Conservation (phyloP, 2,888 invertebrate species). For the Dryadula phaetusa region DNA sequence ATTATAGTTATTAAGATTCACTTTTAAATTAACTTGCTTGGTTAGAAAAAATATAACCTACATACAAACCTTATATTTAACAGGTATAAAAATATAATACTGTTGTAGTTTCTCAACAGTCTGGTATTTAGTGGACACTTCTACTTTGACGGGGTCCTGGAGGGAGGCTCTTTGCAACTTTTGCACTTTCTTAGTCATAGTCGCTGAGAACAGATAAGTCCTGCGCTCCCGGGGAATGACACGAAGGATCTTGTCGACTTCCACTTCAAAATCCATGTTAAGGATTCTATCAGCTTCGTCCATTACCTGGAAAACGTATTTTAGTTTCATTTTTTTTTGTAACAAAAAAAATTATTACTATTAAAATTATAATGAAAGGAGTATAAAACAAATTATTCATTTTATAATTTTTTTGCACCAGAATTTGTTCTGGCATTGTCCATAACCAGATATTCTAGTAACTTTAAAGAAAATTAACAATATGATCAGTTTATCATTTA, state of each 20-base stretch:
- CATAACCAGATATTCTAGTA: too few species aligned
- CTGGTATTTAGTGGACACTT: slow-evolving; percentile 98
- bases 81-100: slow-evolving; percentile 97
- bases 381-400: too few species aligned
- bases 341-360: too few species aligned
- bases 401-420: too few species aligned
- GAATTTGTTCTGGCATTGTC: too few species aligned
- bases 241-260: slow-evolving; percentile 96
- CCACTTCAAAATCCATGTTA: slow-evolving; percentile 99
- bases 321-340: too few species aligned
- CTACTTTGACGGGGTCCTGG: slow-evolving; percentile 97
- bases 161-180: slow-evolving; percentile 98
- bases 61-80: slow-evolving; percentile 94
- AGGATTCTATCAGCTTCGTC: slow-evolving; percentile 99
- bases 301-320: slow-evolving; percentile 90
- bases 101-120: slow-evolving; percentile 98
- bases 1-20: too few species aligned
- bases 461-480: too few species aligned
- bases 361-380: too few species aligned
- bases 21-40: too few species aligned
- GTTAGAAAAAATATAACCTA: too few species aligned
- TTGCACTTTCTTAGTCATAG: slow-evolving; percentile 98
- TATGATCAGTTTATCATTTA: too few species aligned
- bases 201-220: slow-evolving; percentile 98
- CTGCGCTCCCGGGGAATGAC: slow-evolving; percentile 95